These are phyloP conservation scores for Tillus elongatus DNA, from an alignment of 2,888 invertebrate species.

Conservation along the genomic window DNA sequence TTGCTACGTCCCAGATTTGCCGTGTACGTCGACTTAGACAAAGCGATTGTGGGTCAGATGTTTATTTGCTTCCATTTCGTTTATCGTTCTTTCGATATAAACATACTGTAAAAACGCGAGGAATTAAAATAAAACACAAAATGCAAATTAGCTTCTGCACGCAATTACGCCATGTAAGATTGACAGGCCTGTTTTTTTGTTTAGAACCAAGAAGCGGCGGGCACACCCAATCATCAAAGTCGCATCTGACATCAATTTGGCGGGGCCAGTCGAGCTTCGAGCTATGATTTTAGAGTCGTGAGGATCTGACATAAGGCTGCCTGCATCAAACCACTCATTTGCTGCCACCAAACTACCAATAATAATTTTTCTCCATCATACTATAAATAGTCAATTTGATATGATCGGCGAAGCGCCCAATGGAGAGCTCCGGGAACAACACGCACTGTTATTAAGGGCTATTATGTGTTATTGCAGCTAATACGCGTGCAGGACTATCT, in stretches of 20 bases:
- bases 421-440: slow-evolving; percentile 33
- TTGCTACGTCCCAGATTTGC: too few species aligned
- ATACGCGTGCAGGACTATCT: slow-evolving; percentile 40
- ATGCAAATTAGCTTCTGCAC: slow-evolving; percentile 34
- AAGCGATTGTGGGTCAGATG: too few species aligned
- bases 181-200: slow-evolving; percentile 32
- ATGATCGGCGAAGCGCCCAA: slow-evolving; percentile 39
- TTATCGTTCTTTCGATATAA: too few species aligned
- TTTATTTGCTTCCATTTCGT: too few species aligned
- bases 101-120: slow-evolving; percentile 12
- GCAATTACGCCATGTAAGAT: slow-evolving; percentile 34
- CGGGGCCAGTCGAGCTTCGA: slow-evolving; percentile 28
- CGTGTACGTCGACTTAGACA: too few species aligned
- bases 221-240: slow-evolving; percentile 40
- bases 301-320: slow-evolving; percentile 30
- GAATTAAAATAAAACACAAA: slow-evolving; percentile 26
- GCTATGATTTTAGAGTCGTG: slow-evolving; percentile 39
- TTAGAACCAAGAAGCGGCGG: slow-evolving; percentile 23
- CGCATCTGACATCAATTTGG: slow-evolving; percentile 39
- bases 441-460: slow-evolving; percentile 44
- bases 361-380: slow-evolving; percentile 43
- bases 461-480: slow-evolving; percentile 44
- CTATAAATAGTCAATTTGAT: slow-evolving; percentile 43
- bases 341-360: slow-evolving; percentile 39
- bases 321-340: slow-evolving; percentile 37